Conservation (phyloP, 2,113 vertebrate species). For the Semnornis frantzii region DNA sequence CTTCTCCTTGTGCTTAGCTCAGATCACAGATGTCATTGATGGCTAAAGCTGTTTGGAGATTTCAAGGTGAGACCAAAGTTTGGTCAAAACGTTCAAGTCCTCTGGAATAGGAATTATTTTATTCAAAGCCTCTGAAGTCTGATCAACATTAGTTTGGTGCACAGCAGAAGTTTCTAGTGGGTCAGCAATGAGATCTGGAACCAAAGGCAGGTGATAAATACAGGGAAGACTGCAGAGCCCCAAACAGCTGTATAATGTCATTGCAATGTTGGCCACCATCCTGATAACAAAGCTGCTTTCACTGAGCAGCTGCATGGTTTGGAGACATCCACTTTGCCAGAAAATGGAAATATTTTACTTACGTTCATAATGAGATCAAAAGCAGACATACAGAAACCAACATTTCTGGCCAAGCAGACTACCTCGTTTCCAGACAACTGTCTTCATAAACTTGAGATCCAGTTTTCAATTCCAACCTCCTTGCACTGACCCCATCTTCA, state of each 20-base stretch:
- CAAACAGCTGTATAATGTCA: constrained; percentile 46
- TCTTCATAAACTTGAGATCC: not conserved
- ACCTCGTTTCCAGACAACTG: constrained; percentile 36
- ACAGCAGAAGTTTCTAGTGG: constrained; percentile 14
- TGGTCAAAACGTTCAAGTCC: not conserved
- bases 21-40: not conserved
- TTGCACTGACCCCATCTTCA: not conserved
- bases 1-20: not conserved
- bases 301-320: constrained; percentile 42
- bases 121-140: not conserved
- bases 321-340: constrained; percentile 35
- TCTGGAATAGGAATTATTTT: not conserved
- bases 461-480: not conserved
- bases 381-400: constrained; percentile 25
- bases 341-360: constrained; percentile 58
- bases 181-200: not conserved
- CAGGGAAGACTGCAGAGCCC: not conserved
- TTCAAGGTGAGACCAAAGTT: not conserved
- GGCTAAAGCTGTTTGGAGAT: constrained; percentile 10
- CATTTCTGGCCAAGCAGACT: constrained; percentile 2
- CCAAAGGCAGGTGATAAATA: constrained; percentile 41
- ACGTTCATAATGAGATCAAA: constrained; percentile 45
- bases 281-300: constrained; percentile 43
- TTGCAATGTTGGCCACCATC: constrained; percentile 34
- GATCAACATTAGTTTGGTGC: not conserved